A percentile compares a stretch with the other conserved stretches of the same genome.
Conservation (phyloP, 2,797 vertebrate genomes). For the Helostoma temminkii region DNA sequence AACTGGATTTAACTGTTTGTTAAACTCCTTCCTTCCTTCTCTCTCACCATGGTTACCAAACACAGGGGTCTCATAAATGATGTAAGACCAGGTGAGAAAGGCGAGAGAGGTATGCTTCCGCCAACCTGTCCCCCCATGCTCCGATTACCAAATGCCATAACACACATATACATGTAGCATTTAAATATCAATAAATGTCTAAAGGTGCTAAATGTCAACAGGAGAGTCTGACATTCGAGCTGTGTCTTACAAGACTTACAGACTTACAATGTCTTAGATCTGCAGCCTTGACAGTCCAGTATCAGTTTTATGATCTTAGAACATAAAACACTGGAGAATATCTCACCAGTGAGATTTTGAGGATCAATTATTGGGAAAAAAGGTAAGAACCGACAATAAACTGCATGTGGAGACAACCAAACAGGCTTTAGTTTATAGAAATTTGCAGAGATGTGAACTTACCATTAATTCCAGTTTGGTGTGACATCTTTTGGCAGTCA, state of each 20-base stretch:
- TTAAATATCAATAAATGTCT: slow-evolving; percentile 24
- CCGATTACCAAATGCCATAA: slow-evolving; percentile 79
- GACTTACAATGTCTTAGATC: not conserved
- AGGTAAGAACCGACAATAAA: not conserved
- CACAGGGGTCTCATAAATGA: slow-evolving; percentile 83
- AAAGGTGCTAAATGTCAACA: not conserved
- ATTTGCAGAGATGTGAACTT: slow-evolving; percentile 3
- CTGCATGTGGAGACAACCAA: not conserved
- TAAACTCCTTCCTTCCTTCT: slow-evolving; percentile 49
- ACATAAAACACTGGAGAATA: not conserved
- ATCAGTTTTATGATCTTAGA: no score
- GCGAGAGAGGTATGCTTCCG: slow-evolving; percentile 82
- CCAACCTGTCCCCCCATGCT: slow-evolving; percentile 63
- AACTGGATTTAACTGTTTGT: slow-evolving; percentile 27
- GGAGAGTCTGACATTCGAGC: no score
- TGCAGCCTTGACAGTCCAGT: not conserved
- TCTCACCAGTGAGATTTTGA: not conserved
- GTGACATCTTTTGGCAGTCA: slow-evolving; percentile 83
- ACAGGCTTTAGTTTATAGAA: not conserved
- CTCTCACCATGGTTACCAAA: slow-evolving; percentile 82
- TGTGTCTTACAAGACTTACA: not conserved
- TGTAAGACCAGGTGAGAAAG: slow-evolving; percentile 84
- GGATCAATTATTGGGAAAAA: not conserved
- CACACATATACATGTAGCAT: slow-evolving; percentile 46
- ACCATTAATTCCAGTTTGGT: slow-evolving; percentile 88